Percentiles rank a stretch among this genome's conserved stretches.
phyloP scores from a whole-genome alignment of 35 echinoderm and acorn worm genomes.

The Eucidaris tribuloides region DNA sequence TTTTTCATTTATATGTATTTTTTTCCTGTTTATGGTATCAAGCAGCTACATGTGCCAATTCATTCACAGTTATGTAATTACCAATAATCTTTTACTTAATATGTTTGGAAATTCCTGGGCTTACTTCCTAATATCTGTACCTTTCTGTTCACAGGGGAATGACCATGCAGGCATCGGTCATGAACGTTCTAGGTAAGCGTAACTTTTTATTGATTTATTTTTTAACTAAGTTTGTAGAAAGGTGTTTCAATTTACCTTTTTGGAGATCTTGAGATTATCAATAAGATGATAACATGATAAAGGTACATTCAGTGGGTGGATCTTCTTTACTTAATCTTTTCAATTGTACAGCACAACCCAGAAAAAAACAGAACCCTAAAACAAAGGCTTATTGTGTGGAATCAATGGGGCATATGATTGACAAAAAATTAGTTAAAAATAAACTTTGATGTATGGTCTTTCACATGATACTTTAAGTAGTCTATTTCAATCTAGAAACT shows the following conservation, averaged over 20 bases:
- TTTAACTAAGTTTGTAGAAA: neutral
- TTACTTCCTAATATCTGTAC: neutral
- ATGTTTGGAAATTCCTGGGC: neutral
- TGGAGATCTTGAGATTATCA: neutral
- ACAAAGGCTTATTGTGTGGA: no score
- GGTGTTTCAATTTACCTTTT: neutral
- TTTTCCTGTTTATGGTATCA: neutral
- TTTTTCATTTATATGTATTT: no score
- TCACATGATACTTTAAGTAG: no score
- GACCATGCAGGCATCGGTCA: slow-evolving; percentile 69
- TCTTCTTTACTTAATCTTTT: neutral
- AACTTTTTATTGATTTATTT: neutral
- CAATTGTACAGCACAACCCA: neutral
- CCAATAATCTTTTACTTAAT: neutral
- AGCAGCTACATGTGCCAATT: neutral
- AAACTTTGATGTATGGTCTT: neutral
- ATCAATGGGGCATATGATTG: no score
- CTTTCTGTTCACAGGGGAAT: slow-evolving; percentile 52
- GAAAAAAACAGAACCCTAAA: no score
- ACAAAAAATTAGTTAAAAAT: no score
- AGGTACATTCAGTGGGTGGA: neutral
- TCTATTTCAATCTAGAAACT: no score
- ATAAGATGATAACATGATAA: neutral
- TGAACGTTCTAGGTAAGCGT: slow-evolving; percentile 71
- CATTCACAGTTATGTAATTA: neutral